Evolutionary conservation across 2,113 vertebrate species (phyloP).

Genomic region (Cyanocitta stelleri): DNA sequence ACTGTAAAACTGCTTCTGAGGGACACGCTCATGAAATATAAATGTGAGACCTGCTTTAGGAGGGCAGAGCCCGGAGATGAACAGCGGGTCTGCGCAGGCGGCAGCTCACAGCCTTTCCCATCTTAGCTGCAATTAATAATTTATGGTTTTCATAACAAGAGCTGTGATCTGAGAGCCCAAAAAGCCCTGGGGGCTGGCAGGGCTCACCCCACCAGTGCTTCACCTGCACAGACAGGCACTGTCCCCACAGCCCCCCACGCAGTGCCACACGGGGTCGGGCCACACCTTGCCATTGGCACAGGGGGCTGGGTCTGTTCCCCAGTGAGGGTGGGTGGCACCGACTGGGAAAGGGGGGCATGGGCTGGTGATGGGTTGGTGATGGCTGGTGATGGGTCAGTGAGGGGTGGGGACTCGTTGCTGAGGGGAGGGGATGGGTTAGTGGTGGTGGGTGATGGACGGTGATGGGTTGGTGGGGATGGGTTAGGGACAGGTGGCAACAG

Average conservation of each 20-base stretch:
- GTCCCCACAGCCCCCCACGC: neutral
- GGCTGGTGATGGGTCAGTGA: neutral
- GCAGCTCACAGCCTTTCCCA: neutral
- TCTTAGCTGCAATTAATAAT: neutral
- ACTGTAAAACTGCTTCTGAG: neutral
- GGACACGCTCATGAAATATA: neutral
- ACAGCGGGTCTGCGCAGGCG: neutral
- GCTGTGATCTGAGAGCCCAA: neutral
- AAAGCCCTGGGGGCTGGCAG: neutral
- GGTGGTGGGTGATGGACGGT: neutral
- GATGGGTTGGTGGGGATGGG: neutral
- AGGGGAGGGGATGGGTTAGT: neutral
- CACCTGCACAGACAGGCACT: neutral
- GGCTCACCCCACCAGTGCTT: neutral
- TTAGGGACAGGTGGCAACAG: neutral
- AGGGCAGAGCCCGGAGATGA: neutral
- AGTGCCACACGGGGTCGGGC: accelerated
- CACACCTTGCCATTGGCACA: too few relatives aligned
- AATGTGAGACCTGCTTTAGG: neutral
- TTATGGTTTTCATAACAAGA: neutral
- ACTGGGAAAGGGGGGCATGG: accelerated
- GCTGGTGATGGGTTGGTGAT: neutral
- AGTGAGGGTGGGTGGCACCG: neutral
- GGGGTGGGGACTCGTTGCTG: neutral
- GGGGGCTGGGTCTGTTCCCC: neutral